Base-by-base conservation (phyloP, 2,888 invertebrate genomes). In the Meiosimyza platycephala region DNA sequence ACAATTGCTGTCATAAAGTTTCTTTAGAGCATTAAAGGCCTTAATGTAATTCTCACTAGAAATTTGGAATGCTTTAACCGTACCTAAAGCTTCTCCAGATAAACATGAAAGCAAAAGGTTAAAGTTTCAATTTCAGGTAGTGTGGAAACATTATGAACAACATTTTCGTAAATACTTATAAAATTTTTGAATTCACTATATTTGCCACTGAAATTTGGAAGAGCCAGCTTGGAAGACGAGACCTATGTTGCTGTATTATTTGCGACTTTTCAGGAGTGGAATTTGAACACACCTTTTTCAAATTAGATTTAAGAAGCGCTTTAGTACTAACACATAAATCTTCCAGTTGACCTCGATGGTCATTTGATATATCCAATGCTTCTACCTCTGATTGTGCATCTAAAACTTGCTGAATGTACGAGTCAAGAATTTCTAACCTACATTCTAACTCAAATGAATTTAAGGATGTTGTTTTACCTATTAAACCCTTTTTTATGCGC, bases 61-160 rank as follows among this genome's bases (percentile, higher is more conserved):
- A 15, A 76, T 65, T 50, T 76, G 74, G 15, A 66, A 77, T 1
- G 74, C 74, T 15, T 73, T 74, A 7, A 76, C 75, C 28, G 74
- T 76, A 22, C 74, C 74, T 5, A 76, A 65, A 6, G 73, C 76
- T 69, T 76, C 77, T 63, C 66, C 76, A 11, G 75, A 73, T 6
- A 76, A 54, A 47, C 75, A 78, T 7, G 76, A 76, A 16, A 76
- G 69, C 6, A 73, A 50, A 64, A 71, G 73, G 18, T 73, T 73
- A 16, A 75, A 73, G 18, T 75, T 51, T 74, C 75, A 66, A 76
- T 75, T 22, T 75, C 74, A 33, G 72, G 60, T 4, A 76, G 47
- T 7, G 64, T 68, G 0, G 40, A 50, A n/a, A n/a, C n/a, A 62
- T 73, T 72, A 22, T 73, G 54, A 11, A 72, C 71, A 3, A 73